These are phyloP conservation scores for Augiades crinisus DNA, from an alignment of 2,888 invertebrate genomes.

Conservation along the genomic window DNA sequence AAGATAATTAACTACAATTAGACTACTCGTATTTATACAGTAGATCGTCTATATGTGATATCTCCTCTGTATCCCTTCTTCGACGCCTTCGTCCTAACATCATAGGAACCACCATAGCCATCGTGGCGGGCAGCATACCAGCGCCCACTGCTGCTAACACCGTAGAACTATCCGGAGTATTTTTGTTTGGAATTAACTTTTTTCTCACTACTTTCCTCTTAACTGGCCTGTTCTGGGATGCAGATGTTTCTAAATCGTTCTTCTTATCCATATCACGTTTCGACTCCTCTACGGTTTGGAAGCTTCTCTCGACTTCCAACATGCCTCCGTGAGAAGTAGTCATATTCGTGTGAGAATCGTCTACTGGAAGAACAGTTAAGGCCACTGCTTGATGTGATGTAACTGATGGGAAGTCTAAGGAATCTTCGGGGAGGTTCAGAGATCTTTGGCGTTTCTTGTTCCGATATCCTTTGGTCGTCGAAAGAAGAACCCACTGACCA, in stretches of 20 bases:
- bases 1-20: conserved; percentile 20
- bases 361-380: conserved; percentile 88
- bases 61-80: conserved; percentile 47
- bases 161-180: conserved; percentile 80
- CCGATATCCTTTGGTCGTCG: conserved; percentile 89
- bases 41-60: conserved; percentile 44
- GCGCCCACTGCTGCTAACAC: conserved; percentile 88
- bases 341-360: conserved; percentile 82
- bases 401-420: conserved; percentile 50
- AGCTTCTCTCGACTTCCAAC: conserved; percentile 87
- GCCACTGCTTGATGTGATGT: conserved; percentile 80
- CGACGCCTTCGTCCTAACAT: conserved; percentile 82
- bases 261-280: conserved; percentile 65
- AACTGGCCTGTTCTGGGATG: conserved; percentile 52
- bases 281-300: conserved; percentile 85
- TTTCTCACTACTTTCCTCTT: conserved; percentile 55
- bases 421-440: conserved; percentile 48
- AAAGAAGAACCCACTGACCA: conserved; percentile 89
- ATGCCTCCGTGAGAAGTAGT: conserved; percentile 87
- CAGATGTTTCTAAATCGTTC: conserved; percentile 54
- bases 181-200: conserved; percentile 53
- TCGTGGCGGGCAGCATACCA: conserved; percentile 90
- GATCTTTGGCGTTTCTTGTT: conserved; percentile 75
- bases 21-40: conserved; percentile 37
- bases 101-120: conserved; percentile 91